Base-by-base conservation (phyloP, 64 coral and sea anemone species). In the Trachythela sp. region DNA sequence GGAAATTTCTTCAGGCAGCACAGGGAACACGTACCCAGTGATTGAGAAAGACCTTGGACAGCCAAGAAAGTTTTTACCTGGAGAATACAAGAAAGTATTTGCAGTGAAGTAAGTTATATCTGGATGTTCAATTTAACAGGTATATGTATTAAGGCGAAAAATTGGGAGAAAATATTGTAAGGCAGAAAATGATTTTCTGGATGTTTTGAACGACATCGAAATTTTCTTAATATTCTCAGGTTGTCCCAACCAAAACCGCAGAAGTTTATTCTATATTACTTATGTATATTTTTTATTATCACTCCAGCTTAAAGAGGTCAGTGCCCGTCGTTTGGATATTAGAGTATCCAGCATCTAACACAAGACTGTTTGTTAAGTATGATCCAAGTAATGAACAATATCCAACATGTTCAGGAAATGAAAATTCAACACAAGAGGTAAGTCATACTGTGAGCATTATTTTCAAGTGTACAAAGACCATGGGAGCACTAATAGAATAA, bases 61-160 rank as follows among this genome's bases (percentile, higher is more conserved):
- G 37, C 75, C 75, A 13, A 80, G 33, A 37, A 80, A 80, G 33
- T 80, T 80, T 80, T 80, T 37, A 38, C 13, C 75, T 37, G 75
- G 75, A 80, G 37, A 80, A 30, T 20, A 80, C 75, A 80, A 35
- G 15, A 80, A 36, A 39, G 37, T 80, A 80, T 80, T 80, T 80
- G 8, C 75, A 38, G 33, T 36, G 15, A 35, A 39, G 75, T 80
- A 80, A 80, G 75, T 80, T 37, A 29, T 37, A 35, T 34, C 2
- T 29, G 11, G 29, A 77, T 26, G 71, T 22, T 70, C 24, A 5
- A 6, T 5, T 22, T 5, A 26, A n/a, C n/a, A n/a, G n/a, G n/a
- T n/a, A n/a, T n/a, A n/a, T n/a, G n/a, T n/a, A n/a, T n/a, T n/a
- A n/a, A n/a, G n/a, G n/a, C n/a, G n/a, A n/a, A n/a, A n/a, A 45